These are phyloP conservation scores for Aethes cnicana DNA, from an alignment of 2,888 invertebrate species.

Conservation along the genomic window DNA sequence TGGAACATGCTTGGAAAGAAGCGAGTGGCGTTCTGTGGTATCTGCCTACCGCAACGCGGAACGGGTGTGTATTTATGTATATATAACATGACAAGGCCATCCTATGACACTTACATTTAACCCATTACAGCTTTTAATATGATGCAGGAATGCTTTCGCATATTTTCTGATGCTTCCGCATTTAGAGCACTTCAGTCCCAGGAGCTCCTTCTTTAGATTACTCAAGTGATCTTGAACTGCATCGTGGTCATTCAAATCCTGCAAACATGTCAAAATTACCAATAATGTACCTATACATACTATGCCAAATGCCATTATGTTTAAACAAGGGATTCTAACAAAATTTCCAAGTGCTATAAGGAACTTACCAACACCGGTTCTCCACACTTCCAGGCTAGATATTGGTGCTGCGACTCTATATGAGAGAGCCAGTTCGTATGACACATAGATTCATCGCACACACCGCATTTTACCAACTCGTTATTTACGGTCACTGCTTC, in stretches of 20 bases:
- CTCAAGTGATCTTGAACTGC: slow-evolving; percentile 43
- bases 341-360: slow-evolving; percentile 8
- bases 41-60: too few relatives aligned
- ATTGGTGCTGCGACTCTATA: slow-evolving; percentile 45
- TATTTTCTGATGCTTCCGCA: slow-evolving; percentile 37
- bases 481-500: not conserved
- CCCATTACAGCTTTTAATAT: slow-evolving; percentile 30
- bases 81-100: too few relatives aligned
- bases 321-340: not conserved
- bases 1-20: too few relatives aligned
- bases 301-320: not conserved
- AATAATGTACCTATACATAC: not conserved
- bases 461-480: slow-evolving; percentile 36
- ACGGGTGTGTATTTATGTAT: too few relatives aligned
- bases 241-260: slow-evolving; percentile 40
- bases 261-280: not conserved
- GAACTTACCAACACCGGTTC: slow-evolving; percentile 43
- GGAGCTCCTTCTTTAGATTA: slow-evolving; percentile 37
- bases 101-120: slow-evolving; percentile 8
- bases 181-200: slow-evolving; percentile 42
- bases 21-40: too few relatives aligned
- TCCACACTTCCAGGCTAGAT: slow-evolving; percentile 49
- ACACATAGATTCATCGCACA: slow-evolving; percentile 34
- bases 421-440: slow-evolving; percentile 45
- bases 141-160: slow-evolving; percentile 33